phyloP scores from a whole-genome alignment of 2,797 vertebrate species.

The Iguana delicatissima region DNA sequence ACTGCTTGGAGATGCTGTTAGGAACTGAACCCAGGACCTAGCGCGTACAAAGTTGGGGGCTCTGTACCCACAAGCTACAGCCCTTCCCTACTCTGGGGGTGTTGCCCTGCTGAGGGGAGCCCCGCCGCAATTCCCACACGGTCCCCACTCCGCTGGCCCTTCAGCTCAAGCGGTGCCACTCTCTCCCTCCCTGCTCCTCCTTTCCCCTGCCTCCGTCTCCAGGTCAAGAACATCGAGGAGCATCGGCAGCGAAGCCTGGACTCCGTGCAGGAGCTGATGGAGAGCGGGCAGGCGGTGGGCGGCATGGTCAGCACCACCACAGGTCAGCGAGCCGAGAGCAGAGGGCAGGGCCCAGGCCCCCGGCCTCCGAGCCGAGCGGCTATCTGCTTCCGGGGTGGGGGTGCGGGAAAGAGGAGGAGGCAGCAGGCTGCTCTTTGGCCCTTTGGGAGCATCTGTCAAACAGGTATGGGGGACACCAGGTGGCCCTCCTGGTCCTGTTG shows the following conservation, averaged over 20 bases:
- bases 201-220: background rate
- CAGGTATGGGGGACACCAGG: too few species aligned
- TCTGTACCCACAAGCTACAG: too few species aligned
- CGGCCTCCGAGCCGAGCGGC: fast-evolving
- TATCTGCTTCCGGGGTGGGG: background rate
- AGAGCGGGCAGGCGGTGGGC: constrained; percentile 97
- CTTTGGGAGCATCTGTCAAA: too few species aligned
- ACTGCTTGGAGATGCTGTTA: too few species aligned
- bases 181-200: background rate
- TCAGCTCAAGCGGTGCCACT: background rate
- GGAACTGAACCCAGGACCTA: too few species aligned
- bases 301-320: constrained; percentile 99
- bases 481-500: too few species aligned
- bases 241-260: constrained; percentile 94
- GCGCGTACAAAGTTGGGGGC: too few species aligned
- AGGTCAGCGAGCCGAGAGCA: constrained; percentile 79
- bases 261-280: constrained; percentile 97
- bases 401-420: background rate
- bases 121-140: too few species aligned
- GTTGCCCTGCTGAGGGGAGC: too few species aligned
- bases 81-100: too few species aligned
- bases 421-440: too few species aligned
- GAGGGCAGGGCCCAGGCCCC: background rate
- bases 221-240: constrained; percentile 99
- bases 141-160: background rate